A percentile compares a stretch with the other conserved stretches of the same genome.
Evolutionary conservation across 2,797 vertebrate species (phyloP).

Genomic region (Sebastes trivittatus): DNA sequence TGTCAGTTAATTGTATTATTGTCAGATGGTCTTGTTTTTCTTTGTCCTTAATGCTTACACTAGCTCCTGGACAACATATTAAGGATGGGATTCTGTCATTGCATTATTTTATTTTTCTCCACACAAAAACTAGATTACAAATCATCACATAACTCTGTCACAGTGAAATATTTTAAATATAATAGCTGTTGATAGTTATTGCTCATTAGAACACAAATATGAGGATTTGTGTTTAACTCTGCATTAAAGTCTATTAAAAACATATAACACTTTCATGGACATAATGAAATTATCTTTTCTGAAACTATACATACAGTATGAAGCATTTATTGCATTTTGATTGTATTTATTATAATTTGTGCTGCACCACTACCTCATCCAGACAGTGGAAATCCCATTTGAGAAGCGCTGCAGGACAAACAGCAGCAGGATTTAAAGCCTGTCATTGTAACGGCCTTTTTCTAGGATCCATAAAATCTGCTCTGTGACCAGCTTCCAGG

Average conservation of each 20-base stretch:
- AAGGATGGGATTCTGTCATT: neutral
- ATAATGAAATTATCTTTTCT: neutral
- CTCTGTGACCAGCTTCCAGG: conserved; percentile 1
- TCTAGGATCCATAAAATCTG: conserved; percentile 21
- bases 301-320: neutral
- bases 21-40: neutral
- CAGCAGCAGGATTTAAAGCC: conserved; percentile 5
- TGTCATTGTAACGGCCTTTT: neutral
- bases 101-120: neutral
- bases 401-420: neutral
- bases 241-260: neutral
- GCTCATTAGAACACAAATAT: neutral
- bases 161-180: neutral
- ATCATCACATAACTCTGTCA: neutral
- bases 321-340: neutral
- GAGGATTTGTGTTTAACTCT: neutral
- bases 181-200: neutral
- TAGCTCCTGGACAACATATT: neutral
- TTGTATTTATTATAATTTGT: neutral
- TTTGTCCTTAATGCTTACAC: neutral
- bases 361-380: neutral
- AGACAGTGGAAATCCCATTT: neutral
- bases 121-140: neutral
- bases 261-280: neutral
- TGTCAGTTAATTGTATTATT: neutral